Base-by-base conservation (phyloP, 2,113 vertebrate genomes). In the Gnathonemus longibarbis region DNA sequence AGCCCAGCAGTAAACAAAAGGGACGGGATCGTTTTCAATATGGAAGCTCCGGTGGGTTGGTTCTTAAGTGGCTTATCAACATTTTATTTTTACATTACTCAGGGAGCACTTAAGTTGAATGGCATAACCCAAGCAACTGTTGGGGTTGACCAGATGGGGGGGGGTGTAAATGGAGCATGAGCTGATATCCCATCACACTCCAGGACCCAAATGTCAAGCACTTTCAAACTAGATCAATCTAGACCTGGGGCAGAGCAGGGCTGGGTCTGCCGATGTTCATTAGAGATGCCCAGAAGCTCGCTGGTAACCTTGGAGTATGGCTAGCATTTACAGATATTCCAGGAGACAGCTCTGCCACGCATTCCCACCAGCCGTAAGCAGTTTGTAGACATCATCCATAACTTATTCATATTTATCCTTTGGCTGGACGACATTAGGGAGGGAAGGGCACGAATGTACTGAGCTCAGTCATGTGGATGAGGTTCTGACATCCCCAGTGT, bases 201-300 rank as follows among this genome's bases (percentile, higher is more conserved):
- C 42, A 39, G 85, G 85, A 87, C 85, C 85, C 85, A 87, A 35
- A 87, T 87, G 50, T 87, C 85, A 87, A 87, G 85, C 50, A 48
- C 48, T 53, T 87, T 39, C 48, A 35, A 27, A 27, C 85, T 35
- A 27, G 50, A 87, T 27, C 49, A 21, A 56, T 56, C 53, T 56
- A 56, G 15, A 19, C 50, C 50, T 87, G 85, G 27, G 85, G 50
- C n/a, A 53, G 50, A 15, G 50, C 27, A 3, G 85, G 50, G 50
- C 21, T 21, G 80, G n/a, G 49, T 6, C 48, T 4, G 85, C 85
- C 21, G 13, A 87, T 56, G 45, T 35, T 42, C 49, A 35, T 52
- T 31, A 35, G 49, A 13, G 27, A 87, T 19, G 50, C 49, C 50
- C 35, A 17, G 11, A 15, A 53, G 50, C 50, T 17, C 3, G 1